phyloP scores from a whole-genome alignment of 2,113 vertebrate genomes.

The Thunnus maccoyii region DNA sequence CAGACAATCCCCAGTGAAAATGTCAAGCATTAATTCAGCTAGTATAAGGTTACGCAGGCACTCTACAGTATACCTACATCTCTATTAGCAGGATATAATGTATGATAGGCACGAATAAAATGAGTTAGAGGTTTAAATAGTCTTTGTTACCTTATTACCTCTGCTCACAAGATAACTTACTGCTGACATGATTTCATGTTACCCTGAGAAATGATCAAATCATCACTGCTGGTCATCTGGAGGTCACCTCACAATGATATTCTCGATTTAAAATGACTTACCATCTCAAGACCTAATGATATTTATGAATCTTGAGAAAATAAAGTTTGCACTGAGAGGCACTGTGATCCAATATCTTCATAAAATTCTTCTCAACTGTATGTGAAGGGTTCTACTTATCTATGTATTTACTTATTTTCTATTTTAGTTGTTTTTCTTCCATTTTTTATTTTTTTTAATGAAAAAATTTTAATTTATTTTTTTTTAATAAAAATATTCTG shows the following conservation, averaged over 20 bases:
- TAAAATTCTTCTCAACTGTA: too few species aligned
- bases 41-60: background rate
- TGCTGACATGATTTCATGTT: background rate
- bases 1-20: background rate
- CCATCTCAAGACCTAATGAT: too few species aligned
- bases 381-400: too few species aligned
- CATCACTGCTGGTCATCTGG: background rate
- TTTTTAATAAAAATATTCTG: too few species aligned
- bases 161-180: background rate
- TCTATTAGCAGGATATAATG: background rate
- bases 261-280: background rate
- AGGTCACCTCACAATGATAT: background rate
- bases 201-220: slow-evolving; percentile 27
- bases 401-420: too few species aligned
- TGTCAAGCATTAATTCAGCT: background rate
- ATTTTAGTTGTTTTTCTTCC: too few species aligned
- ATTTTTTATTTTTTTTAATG: too few species aligned
- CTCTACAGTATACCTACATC: background rate
- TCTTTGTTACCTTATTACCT: background rate
- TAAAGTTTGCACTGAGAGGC: too few species aligned
- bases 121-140: background rate
- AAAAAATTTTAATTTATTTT: too few species aligned
- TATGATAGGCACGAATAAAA: slow-evolving; percentile 1
- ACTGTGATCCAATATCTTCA: too few species aligned
- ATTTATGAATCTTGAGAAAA: too few species aligned